These are phyloP conservation scores for Megalurothrips usitatus DNA, from an alignment of 2,888 invertebrate species.

Conservation along the genomic window DNA sequence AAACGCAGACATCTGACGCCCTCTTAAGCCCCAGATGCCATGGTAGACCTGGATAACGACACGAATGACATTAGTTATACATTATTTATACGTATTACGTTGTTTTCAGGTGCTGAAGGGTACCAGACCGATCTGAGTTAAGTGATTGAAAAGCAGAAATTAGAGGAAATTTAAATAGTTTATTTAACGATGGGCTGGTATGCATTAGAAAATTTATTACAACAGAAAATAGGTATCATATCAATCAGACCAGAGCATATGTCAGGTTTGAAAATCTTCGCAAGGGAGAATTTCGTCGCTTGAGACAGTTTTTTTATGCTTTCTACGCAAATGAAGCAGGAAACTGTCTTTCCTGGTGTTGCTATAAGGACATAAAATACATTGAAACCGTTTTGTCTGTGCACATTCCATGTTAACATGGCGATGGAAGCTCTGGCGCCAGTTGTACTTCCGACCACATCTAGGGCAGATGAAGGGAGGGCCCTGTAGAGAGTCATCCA, in stretches of 20 bases:
- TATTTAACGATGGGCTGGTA: no score
- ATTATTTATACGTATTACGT: no score
- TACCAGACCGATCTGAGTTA: no score
- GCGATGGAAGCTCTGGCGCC: conserved; percentile 31
- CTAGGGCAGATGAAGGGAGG: conserved; percentile 29
- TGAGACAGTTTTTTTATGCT: not conserved
- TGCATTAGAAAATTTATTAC: no score
- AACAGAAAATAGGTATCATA: not conserved
- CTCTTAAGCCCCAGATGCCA: not conserved
- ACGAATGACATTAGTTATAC: no score
- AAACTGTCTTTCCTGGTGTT: conserved; percentile 23
- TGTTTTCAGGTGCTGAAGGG: no score
- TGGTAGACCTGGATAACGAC: no score
- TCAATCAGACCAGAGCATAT: not conserved
- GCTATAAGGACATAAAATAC: conserved; percentile 33
- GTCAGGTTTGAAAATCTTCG: not conserved
- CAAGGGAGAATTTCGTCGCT: not conserved
- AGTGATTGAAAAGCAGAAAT: no score
- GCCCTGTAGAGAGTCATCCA: not conserved
- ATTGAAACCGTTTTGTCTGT: conserved; percentile 34
- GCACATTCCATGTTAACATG: conserved; percentile 37
- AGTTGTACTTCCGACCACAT: conserved; percentile 31
- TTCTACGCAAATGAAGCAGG: not conserved
- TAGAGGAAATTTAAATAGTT: no score
- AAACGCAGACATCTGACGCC: not conserved